Percentiles rank a stretch among this genome's conserved stretches.
Conservation (phyloP, 2,888 invertebrate species). For the Lordiphosa fenestrarum region DNA sequence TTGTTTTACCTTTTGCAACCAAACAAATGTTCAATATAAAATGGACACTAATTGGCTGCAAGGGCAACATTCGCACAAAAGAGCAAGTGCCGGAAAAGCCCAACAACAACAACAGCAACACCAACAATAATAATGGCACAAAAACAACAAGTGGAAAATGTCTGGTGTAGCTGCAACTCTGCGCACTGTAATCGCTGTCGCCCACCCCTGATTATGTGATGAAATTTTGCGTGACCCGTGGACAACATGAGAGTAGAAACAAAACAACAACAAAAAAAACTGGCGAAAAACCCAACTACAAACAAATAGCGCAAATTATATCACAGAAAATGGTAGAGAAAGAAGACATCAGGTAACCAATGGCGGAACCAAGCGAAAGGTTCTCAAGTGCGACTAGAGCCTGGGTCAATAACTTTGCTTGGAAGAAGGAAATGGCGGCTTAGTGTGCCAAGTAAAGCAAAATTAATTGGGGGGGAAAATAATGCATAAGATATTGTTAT, state of each 20-base stretch:
- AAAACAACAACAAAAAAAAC: conserved; percentile 16
- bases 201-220: conserved; percentile 65
- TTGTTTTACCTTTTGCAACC: conserved; percentile 32
- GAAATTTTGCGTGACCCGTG: conserved; percentile 75
- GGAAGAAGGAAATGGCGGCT: conserved; percentile 5
- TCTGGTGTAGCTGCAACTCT: conserved; percentile 22
- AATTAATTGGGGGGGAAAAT: neutral
- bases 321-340: conserved; percentile 24
- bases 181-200: conserved; percentile 43
- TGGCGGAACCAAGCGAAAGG: conserved; percentile 31
- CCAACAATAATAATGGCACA: conserved; percentile 20
- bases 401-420: conserved; percentile 51
- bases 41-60: conserved; percentile 66
- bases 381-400: conserved; percentile 45
- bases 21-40: conserved; percentile 69
- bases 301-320: conserved; percentile 48
- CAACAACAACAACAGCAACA: conserved; percentile 29
- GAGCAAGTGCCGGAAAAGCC: conserved; percentile 59
- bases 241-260: conserved; percentile 39
- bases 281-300: conserved; percentile 31
- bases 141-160: conserved; percentile 9
- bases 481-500: neutral
- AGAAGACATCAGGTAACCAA: conserved; percentile 30
- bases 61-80: conserved; percentile 49
- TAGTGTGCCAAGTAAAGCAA: conserved; percentile 24